Percentiles rank a stretch among this genome's conserved stretches.
phyloP scores from a whole-genome alignment of 2,797 vertebrate species.

The Phyllotis vaccarum region DNA sequence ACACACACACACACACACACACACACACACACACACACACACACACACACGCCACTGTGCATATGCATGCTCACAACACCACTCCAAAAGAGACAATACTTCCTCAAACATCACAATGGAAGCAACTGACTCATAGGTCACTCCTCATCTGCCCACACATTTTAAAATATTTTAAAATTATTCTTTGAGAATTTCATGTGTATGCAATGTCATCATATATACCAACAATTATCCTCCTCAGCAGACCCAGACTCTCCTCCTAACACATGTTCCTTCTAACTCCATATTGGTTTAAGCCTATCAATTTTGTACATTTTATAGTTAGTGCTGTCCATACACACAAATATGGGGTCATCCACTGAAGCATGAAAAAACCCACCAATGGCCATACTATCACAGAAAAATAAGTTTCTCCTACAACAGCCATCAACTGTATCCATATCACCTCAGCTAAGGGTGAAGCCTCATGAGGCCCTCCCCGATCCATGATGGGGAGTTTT shows the following conservation, averaged over 20 bases:
- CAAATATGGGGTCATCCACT: neutral
- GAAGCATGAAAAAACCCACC: neutral
- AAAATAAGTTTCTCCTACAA: neutral
- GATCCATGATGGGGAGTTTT: neutral
- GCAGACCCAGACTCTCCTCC: neutral
- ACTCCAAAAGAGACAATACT: neutral
- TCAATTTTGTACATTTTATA: neutral
- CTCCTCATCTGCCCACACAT: neutral
- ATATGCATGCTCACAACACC: neutral
- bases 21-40: no score
- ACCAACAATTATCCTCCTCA: neutral
- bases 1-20: neutral
- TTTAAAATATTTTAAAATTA: neutral
- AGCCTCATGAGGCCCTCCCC: neutral
- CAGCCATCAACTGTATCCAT: neutral
- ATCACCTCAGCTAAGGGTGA: neutral
- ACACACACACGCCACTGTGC: no score
- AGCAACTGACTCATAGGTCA: neutral
- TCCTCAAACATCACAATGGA: neutral
- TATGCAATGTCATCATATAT: neutral
- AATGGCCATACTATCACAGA: neutral
- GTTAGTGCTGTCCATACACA: neutral
- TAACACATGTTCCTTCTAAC: neutral
- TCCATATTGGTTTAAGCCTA: neutral
- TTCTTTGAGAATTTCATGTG: neutral